Percentiles rank a stretch among this genome's conserved stretches.
phyloP scores from a whole-genome alignment of 1,140 invertebrate genomes.

The Wasmannia auropunctata region DNA sequence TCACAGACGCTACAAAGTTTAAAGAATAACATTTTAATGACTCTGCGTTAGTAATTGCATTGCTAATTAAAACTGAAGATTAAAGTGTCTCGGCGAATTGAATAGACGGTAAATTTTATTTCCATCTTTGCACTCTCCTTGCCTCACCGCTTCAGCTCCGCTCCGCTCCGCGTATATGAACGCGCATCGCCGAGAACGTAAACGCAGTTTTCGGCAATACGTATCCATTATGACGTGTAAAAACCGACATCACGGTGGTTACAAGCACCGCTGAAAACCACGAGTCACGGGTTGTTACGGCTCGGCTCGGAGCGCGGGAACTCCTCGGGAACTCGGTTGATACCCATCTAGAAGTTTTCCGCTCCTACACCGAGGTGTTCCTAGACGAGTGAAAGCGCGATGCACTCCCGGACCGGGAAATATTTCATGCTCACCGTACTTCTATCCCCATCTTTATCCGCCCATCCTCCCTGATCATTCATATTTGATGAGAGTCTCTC shows the following conservation, averaged over 20 bases:
- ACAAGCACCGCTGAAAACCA: conserved; percentile 33
- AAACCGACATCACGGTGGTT: conserved; percentile 31
- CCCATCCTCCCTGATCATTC: conserved; percentile 73
- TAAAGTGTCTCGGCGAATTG: neutral
- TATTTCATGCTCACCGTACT: conserved; percentile 73
- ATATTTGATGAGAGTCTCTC: conserved; percentile 75
- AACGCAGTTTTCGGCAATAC: conserved; percentile 19
- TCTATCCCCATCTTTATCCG: conserved; percentile 64
- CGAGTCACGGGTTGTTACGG: neutral
- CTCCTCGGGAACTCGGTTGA: conserved; percentile 63
- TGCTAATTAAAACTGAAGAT: conserved; percentile 9
- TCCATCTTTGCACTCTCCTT: too few relatives aligned
- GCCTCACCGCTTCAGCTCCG: too few relatives aligned
- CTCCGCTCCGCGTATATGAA: too few relatives aligned
- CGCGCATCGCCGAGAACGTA: neutral
- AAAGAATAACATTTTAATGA: neutral
- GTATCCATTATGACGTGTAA: conserved; percentile 30
- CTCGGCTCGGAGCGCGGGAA: conserved; percentile 40
- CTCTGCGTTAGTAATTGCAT: neutral
- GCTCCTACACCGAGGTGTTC: conserved; percentile 23
- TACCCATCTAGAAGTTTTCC: conserved; percentile 65
- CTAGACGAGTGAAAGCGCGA: conserved; percentile 62
- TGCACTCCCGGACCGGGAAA: conserved; percentile 72
- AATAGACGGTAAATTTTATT: neutral
- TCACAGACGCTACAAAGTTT: neutral